These are phyloP conservation scores for Mus caroli DNA, from an alignment of 2,797 vertebrate genomes.

Conservation along the genomic window DNA sequence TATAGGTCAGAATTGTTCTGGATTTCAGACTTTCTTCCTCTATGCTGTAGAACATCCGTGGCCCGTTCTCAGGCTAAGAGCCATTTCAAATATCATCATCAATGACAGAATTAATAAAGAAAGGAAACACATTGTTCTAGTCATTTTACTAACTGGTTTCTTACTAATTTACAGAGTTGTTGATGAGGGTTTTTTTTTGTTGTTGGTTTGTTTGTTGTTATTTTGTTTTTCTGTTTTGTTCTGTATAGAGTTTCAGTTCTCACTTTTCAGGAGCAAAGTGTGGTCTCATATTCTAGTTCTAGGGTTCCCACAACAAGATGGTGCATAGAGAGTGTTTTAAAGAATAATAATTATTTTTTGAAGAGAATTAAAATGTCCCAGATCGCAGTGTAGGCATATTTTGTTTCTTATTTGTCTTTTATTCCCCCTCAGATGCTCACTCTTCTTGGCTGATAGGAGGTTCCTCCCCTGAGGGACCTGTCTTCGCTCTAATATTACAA, in stretches of 20 bases:
- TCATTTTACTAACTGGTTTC: neutral
- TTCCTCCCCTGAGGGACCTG: no score
- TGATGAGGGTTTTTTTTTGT: neutral
- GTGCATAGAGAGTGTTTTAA: neutral
- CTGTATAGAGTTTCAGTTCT: neutral
- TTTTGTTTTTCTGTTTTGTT: neutral
- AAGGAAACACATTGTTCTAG: neutral
- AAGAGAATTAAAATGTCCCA: neutral
- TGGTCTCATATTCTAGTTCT: neutral
- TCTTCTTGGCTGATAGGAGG: neutral
- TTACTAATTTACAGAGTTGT: neutral
- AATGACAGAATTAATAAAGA: neutral
- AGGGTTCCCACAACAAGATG: neutral
- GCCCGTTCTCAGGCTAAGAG: neutral
- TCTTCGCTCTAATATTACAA: neutral
- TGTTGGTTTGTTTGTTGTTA: no score
- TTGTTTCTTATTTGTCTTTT: neutral
- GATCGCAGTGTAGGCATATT: neutral
- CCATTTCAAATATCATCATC: neutral
- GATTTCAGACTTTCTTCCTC: neutral
- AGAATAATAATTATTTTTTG: neutral
- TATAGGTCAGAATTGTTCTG: neutral
- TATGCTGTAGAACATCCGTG: neutral
- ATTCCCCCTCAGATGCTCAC: neutral
- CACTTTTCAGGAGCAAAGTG: neutral